Percentiles rank a stretch among this genome's conserved stretches.
phyloP scores from a whole-genome alignment of 2,113 vertebrate genomes.

The Chitala chitala region DNA sequence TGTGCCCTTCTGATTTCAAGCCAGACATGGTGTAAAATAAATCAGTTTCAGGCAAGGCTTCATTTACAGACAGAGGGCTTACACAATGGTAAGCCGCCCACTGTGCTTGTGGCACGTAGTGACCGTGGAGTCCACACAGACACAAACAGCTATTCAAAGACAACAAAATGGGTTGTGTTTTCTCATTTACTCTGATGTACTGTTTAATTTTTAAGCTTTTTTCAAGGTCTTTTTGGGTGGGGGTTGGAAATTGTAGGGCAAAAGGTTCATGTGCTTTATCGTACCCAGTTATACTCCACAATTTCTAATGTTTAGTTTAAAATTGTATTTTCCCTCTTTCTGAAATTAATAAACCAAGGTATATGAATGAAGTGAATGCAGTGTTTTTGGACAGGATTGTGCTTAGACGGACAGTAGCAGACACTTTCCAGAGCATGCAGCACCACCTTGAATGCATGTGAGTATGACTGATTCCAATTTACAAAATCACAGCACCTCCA shows the following conservation, averaged over 20 bases:
- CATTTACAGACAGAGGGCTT: background rate
- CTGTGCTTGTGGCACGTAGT: background rate
- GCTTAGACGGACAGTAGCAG: background rate
- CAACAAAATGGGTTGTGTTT: slow-evolving; percentile 22
- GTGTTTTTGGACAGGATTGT: background rate
- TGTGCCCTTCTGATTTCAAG: too few relatives aligned
- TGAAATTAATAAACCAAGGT: slow-evolving; percentile 27
- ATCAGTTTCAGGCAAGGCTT: background rate
- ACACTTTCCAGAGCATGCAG: background rate
- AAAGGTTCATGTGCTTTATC: slow-evolving; percentile 28
- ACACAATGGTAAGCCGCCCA: background rate
- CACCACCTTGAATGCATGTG: background rate
- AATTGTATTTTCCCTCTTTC: slow-evolving; percentile 34
- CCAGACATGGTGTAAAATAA: too few relatives aligned
- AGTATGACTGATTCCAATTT: background rate
- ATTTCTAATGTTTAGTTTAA: slow-evolving; percentile 47
- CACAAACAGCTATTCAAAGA: slow-evolving; percentile 28
- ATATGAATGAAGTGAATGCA: too few relatives aligned
- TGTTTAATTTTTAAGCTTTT: slow-evolving; percentile 31
- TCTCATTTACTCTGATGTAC: slow-evolving; percentile 39
- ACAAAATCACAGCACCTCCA: background rate
- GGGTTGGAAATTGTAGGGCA: background rate
- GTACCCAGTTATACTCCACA: slow-evolving; percentile 41
- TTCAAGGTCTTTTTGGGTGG: slow-evolving; percentile 5
- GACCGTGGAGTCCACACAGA: slow-evolving; percentile 23